Evolutionary conservation across 1,140 invertebrate species (phyloP), one percentile per base, ranked within the genome.

Genomic region (Zaprionus ornatus): DNA sequence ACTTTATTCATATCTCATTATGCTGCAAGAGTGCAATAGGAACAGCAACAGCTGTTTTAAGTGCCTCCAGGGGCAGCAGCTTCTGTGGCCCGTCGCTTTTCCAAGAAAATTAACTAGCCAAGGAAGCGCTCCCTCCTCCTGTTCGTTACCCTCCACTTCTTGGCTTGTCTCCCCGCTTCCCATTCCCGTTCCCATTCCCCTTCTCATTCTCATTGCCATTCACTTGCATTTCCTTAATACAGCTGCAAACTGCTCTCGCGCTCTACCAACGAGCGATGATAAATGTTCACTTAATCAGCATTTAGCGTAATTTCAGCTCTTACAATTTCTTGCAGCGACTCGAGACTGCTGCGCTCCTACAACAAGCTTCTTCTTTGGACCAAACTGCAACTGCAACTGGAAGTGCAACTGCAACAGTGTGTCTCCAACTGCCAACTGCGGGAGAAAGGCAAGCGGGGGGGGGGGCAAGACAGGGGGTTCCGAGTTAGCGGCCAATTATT

Each of bases 231-330:
- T 64, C 55, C 60, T 57, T 65, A 72, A 71, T 71, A 76, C 61
- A 65, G 62, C 61, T 71, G 68, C 73, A 37, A 74, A 32, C 45
- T 35, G 56, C 64, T 35, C 19, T 55, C 19, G 40, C 52, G 27
- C 27, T 45, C 65, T 60, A n/a, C 67, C 84, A 87, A 88, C 84
- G 77, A 88, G 84, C 84, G 74, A 90, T 91, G 90, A 91, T 91
- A 91, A 91, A 91, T 91, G 90, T 91, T 80, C 90, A 91, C 90
- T 91, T 91, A 91, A 91, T 91, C 90, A 91, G 90, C 90, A 90
- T 91, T 91, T 91, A 91, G 90, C 87, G 85, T 91, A 91, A 91
- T 91, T 91, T 91, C 76, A 91, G 90, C 86, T 85, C 87, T 90
- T 79, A 84, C 82, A 86, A 77, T 81, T 91, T 83, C 81, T 81